Percentiles rank a stretch among this genome's conserved stretches.
phyloP scores from a whole-genome alignment of 2,888 invertebrate species.

The Tenthredo scrophulariae region DNA sequence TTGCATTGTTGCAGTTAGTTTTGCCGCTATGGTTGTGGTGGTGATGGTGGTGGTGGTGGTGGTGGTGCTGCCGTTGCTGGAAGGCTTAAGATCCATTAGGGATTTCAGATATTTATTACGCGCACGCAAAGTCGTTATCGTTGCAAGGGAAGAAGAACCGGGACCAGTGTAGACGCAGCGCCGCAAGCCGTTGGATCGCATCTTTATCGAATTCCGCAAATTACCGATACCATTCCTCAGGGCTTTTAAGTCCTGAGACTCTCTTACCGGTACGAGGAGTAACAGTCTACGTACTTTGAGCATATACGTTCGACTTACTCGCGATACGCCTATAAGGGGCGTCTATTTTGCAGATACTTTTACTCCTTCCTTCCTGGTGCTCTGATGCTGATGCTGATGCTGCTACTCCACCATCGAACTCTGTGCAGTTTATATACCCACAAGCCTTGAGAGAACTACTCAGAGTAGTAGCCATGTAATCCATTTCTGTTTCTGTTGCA shows the following conservation, averaged over 20 bases:
- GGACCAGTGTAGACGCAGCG: background rate
- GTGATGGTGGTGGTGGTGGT: background rate
- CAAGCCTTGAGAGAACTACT: background rate
- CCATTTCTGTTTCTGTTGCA: background rate
- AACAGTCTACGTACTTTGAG: slow-evolving; percentile 22
- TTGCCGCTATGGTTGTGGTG: no score
- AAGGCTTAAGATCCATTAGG: slow-evolving; percentile 72
- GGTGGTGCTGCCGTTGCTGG: background rate
- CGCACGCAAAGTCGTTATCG: slow-evolving; percentile 55
- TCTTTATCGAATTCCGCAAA: slow-evolving; percentile 64
- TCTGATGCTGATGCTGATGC: background rate
- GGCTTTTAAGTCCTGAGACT: slow-evolving; percentile 37
- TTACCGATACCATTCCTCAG: slow-evolving; percentile 60
- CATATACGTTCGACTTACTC: slow-evolving; percentile 14
- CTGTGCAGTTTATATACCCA: background rate
- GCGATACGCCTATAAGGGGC: slow-evolving; percentile 50
- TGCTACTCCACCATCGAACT: background rate
- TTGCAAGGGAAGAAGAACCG: slow-evolving; percentile 41
- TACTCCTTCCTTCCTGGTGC: background rate
- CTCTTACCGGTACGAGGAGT: background rate
- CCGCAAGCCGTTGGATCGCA: slow-evolving; percentile 48
- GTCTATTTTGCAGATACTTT: slow-evolving; percentile 31
- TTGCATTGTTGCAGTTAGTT: slow-evolving; percentile 21
- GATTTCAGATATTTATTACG: slow-evolving; percentile 71
- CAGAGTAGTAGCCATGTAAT: background rate